Evolutionary conservation across 2,888 invertebrate genomes (phyloP).

Genomic region (Pseudoips prasinana): DNA sequence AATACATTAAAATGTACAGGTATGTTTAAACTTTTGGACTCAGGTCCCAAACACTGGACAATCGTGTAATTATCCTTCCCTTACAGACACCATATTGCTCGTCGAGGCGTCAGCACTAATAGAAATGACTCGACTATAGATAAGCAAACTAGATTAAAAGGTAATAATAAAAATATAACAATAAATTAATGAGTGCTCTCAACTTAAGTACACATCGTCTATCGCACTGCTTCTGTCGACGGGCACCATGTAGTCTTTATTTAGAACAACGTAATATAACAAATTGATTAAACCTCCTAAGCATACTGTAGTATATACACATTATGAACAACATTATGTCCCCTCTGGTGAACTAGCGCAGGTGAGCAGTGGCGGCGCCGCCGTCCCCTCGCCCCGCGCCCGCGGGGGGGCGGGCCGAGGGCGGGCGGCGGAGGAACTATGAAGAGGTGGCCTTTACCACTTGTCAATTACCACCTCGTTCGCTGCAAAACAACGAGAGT

Average conservation of each 20-base stretch:
- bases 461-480: slow-evolving; percentile 87
- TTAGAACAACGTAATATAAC: slow-evolving; percentile 79
- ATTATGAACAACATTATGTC: slow-evolving; percentile 75
- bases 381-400: slow-evolving; percentile 35
- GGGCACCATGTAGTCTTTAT: slow-evolving; percentile 81
- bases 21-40: slow-evolving; percentile 81
- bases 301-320: slow-evolving; percentile 81
- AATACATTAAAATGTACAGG: slow-evolving; percentile 84
- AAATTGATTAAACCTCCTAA: slow-evolving; percentile 80
- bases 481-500: slow-evolving; percentile 84
- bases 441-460: slow-evolving; percentile 83
- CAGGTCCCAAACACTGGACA: slow-evolving; percentile 80
- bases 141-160: slow-evolving; percentile 78
- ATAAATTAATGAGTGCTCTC: slow-evolving; percentile 79
- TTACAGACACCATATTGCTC: slow-evolving; percentile 81
- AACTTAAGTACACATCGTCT: slow-evolving; percentile 81
- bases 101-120: slow-evolving; percentile 81
- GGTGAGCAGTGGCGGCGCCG: slow-evolving; percentile 46
- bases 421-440: slow-evolving; percentile 77
- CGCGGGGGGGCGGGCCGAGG: slow-evolving; percentile 58
- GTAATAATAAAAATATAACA: slow-evolving; percentile 76
- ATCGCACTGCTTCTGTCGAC: slow-evolving; percentile 79
- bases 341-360: slow-evolving; percentile 68
- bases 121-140: slow-evolving; percentile 78
- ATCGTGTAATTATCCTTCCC: slow-evolving; percentile 75